Percentiles rank a stretch among this genome's conserved stretches.
Conservation (phyloP, 2,888 invertebrate genomes). For the Cryptus armator region DNA sequence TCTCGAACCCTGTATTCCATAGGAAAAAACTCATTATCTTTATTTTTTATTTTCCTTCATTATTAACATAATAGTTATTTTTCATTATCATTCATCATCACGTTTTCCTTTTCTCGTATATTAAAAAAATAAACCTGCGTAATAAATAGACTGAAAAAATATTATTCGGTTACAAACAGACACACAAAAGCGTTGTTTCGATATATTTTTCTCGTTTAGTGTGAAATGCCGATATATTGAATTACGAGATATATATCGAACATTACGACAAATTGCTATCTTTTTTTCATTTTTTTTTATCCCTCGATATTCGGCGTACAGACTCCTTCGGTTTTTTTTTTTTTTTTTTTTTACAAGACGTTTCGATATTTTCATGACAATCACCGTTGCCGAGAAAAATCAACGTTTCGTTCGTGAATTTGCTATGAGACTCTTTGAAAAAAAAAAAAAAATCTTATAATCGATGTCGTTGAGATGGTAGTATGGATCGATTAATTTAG, state of each 20-base stretch:
- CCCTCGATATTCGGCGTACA: too few species aligned
- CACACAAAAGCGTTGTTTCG: slow-evolving; percentile 10
- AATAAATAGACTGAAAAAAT: slow-evolving; percentile 61
- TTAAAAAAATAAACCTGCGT: slow-evolving; percentile 57
- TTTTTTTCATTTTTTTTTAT: background rate
- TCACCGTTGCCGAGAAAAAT: background rate
- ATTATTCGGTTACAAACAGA: slow-evolving; percentile 24
- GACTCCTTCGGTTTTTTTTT: background rate
- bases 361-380: background rate
- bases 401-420: background rate
- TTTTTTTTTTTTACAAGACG: background rate
- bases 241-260: background rate
- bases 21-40: slow-evolving; percentile 48
- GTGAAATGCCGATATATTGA: background rate
- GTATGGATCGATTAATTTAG: slow-evolving; percentile 26
- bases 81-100: slow-evolving; percentile 16
- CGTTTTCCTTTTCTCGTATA: background rate
- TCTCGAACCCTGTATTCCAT: slow-evolving; percentile 63
- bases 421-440: slow-evolving; percentile 56
- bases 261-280: background rate
- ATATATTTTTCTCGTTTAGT: background rate
- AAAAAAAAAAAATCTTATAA: slow-evolving; percentile 38
- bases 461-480: slow-evolving; percentile 28
- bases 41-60: slow-evolving; percentile 26
- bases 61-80: slow-evolving; percentile 38